These are phyloP conservation scores for Peromyscus polionotus DNA, from an alignment of 2,113 vertebrate species.

Conservation along the genomic window DNA sequence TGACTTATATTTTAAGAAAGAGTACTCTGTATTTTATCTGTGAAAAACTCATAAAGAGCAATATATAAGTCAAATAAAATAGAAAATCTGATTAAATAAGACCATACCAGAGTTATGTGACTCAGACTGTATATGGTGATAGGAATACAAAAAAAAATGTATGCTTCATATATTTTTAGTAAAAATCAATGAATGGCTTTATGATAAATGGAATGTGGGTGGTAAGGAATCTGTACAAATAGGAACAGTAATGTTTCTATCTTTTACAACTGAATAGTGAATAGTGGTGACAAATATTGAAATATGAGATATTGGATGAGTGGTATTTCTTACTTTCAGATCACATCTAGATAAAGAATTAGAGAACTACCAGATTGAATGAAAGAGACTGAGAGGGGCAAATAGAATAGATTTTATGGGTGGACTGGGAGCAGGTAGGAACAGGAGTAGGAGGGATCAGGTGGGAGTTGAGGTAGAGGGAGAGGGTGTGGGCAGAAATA, in stretches of 20 bases:
- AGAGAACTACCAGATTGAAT: not conserved
- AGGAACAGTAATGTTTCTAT: not conserved
- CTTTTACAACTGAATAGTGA: not conserved
- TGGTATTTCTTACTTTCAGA: not conserved
- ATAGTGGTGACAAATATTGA: not conserved
- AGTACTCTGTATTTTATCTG: not conserved
- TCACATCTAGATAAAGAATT: not conserved
- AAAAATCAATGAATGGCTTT: not conserved
- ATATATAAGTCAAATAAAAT: not conserved
- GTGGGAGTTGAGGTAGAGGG: not conserved
- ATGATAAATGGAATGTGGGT: not conserved
- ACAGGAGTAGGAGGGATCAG: not conserved
- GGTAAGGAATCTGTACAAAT: not conserved
- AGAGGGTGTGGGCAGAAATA: not conserved
- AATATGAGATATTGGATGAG: not conserved
- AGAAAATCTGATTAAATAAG: not conserved
- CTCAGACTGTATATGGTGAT: not conserved
- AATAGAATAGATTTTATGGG: not conserved
- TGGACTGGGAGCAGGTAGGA: not conserved
- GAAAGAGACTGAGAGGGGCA: not conserved
- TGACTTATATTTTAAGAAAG: not conserved
- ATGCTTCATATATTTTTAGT: not conserved
- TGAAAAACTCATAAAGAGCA: not conserved
- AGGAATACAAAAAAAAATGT: not conserved
- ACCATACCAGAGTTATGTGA: not conserved